phyloP scores from a whole-genome alignment of 2,888 invertebrate genomes.

The Orchestes rusci region DNA sequence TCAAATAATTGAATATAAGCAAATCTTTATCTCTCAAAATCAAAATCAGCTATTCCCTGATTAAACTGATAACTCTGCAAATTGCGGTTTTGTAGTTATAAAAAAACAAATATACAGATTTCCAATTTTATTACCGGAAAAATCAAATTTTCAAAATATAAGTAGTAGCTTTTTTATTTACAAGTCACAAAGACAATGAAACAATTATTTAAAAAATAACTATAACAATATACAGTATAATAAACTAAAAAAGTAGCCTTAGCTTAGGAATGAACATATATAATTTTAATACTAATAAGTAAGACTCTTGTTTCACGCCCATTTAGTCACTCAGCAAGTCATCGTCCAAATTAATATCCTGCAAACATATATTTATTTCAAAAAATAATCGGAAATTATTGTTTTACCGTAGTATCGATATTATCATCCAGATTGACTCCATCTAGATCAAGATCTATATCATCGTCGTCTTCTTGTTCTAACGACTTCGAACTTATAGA shows the following conservation, averaged over 20 bases:
- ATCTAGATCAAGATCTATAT: constrained; percentile 78
- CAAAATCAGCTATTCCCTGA: too few relatives aligned
- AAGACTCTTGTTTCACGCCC: background rate
- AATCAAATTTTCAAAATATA: too few relatives aligned
- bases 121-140: too few relatives aligned
- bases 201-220: constrained; percentile 1
- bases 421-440: constrained; percentile 73
- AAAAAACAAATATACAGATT: too few relatives aligned
- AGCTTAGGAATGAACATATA: constrained; percentile 19
- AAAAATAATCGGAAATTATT: background rate
- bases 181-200: background rate
- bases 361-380: constrained; percentile 34
- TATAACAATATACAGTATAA: constrained; percentile 9
- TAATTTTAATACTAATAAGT: constrained; percentile 9
- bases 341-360: constrained; percentile 69
- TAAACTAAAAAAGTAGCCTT: constrained; percentile 8
- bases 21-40: too few relatives aligned
- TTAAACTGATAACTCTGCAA: too few relatives aligned
- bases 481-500: background rate
- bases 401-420: constrained; percentile 62
- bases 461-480: constrained; percentile 45
- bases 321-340: constrained; percentile 57
- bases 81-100: too few relatives aligned
- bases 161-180: too few relatives aligned
- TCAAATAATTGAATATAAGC: too few relatives aligned